Base-by-base conservation (phyloP, 2,888 invertebrate genomes). In the Pyralis farinalis region DNA sequence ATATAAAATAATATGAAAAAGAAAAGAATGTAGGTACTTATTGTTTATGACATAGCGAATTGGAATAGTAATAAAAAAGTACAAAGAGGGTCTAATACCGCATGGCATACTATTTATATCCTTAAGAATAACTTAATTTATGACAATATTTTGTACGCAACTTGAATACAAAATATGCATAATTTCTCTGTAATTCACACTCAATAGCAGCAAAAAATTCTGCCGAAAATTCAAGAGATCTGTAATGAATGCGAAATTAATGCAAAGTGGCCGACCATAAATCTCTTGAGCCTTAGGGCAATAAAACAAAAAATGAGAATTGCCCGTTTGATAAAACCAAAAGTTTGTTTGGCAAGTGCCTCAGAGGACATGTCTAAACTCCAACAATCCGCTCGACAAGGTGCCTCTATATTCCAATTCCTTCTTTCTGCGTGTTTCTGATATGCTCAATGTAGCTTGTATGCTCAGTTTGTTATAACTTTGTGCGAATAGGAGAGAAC, bases 251-350 rank as follows among this genome's bases (percentile, higher is more conserved):
- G 78, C 63, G 76, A 80, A 78, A 86, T 86, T 83, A 84, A 87
- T 87, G 78, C 81, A 79, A 84, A 87, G 76, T 80, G 79, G 71
- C 70, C 69, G 66, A 70, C 74, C 62, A 80, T 86, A 85, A 87
- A 86, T 86, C 81, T 80, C 74, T 47, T 52, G 76, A 75, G 81
- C 66, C 78, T 83, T 71, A 48, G 65, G 74, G 75, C 74, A 80
- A 82, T 81, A 80, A 80, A 85, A 82, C 80, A 86, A 87, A 87
- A 86, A 86, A 86, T 76, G 72, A 61, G 76, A 76, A 80, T 82
- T 77, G 77, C 76, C 82, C 81, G 82, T 82, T 83, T 77, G 76
- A 78, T 80, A 76, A 78, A 83, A 83, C 78, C 84, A 80, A 85
- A 85, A 85, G 64, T 83, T 82, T 80, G 76, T 80, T 80, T 72